A percentile compares a stretch with the other conserved stretches of the same genome.
Conservation (phyloP, 1,140 invertebrate genomes). For the Lasaia peninsularis region DNA sequence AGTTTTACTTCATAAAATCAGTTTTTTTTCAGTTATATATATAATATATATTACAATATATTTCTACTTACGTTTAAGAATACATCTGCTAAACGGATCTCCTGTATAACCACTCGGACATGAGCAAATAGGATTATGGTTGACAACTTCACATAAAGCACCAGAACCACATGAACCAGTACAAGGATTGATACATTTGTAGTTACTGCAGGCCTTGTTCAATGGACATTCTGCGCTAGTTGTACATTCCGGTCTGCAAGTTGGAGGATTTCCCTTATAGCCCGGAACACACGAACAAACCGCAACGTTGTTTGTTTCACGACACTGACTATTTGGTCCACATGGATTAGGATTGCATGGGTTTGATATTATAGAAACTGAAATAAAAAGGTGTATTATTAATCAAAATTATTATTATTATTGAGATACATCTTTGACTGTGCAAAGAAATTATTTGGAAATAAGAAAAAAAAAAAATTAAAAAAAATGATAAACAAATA, state of each 20-base stretch:
- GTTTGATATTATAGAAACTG: conserved; percentile 62
- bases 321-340: conserved; percentile 82
- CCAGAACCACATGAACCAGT: conserved; percentile 82
- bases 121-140: conserved; percentile 81
- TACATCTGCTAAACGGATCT: conserved; percentile 84
- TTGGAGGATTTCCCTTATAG: conserved; percentile 82
- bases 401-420: too few relatives aligned
- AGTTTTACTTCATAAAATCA: too few relatives aligned
- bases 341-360: conserved; percentile 82
- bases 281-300: conserved; percentile 83
- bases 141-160: conserved; percentile 81
- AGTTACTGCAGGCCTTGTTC: conserved; percentile 81
- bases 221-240: conserved; percentile 81
- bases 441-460: too few relatives aligned
- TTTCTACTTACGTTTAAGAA: conserved; percentile 76
- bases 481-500: too few relatives aligned
- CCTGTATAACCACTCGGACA: conserved; percentile 82
- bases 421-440: too few relatives aligned
- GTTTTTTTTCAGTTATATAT: too few relatives aligned
- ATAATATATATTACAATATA: too few relatives aligned
- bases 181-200: conserved; percentile 85
- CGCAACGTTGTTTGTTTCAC: conserved; percentile 80
- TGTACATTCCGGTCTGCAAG: conserved; percentile 83
- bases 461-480: too few relatives aligned
- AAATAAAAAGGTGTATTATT: conserved; percentile 43